Conservation (phyloP, 2,113 vertebrate genomes). For the Diadophis punctatus region DNA sequence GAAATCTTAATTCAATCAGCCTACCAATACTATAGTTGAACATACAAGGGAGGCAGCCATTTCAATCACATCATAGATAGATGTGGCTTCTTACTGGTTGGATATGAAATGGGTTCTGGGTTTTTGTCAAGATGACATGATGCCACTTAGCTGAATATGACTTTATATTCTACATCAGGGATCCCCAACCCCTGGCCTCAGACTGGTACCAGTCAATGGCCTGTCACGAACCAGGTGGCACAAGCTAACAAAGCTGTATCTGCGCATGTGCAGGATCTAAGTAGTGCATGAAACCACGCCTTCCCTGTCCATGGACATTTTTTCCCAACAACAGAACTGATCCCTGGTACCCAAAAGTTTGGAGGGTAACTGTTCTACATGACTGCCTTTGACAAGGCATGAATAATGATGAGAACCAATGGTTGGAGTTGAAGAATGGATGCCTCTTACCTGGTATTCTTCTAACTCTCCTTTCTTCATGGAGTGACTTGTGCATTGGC, state of each 20-base stretch:
- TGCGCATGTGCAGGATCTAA: not conserved
- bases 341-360: not conserved
- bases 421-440: not conserved
- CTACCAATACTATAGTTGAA: not conserved
- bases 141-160: not conserved
- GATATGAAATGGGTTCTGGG: not conserved
- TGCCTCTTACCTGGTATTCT: conserved; percentile 55
- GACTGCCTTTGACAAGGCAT: not conserved
- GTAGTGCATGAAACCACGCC: not conserved
- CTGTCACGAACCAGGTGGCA: rapidly evolving
- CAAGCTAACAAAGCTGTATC: not conserved
- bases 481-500: conserved; percentile 51
- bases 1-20: not conserved
- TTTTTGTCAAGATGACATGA: not conserved
- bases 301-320: not conserved
- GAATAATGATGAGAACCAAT: not conserved
- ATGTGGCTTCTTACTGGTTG: not conserved
- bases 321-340: not conserved
- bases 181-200: not conserved
- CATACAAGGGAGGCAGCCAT: not conserved
- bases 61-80: not conserved
- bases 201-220: not conserved
- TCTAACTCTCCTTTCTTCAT: conserved; percentile 56
- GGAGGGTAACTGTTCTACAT: not conserved
- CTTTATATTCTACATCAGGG: not conserved